phyloP scores from a whole-genome alignment of 2,888 invertebrate species.

The Malthinus seriepunctatus region DNA sequence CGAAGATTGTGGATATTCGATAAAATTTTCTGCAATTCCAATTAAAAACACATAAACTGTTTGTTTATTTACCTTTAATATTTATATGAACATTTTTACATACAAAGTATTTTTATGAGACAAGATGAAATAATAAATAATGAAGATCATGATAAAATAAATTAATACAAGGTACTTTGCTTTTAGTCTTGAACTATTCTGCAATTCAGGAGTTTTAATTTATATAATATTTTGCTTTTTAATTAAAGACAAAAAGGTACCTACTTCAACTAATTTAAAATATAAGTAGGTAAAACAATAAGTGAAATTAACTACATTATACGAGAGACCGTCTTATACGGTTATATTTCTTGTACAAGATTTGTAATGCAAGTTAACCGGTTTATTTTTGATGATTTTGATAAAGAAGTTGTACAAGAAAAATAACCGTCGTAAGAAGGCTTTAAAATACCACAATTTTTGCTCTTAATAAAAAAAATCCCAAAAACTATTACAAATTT shows the following conservation, averaged over 20 bases:
- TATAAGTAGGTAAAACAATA: conserved; percentile 19
- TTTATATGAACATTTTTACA: conserved; percentile 55
- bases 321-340: too few species aligned
- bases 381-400: too few species aligned
- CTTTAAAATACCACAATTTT: conserved; percentile 4
- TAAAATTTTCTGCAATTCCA: too few species aligned
- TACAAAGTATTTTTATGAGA: conserved; percentile 48
- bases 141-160: conserved; percentile 41
- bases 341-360: too few species aligned
- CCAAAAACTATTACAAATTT: conserved; percentile 30
- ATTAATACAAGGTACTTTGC: conserved; percentile 36
- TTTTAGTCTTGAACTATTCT: conserved; percentile 39
- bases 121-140: conserved; percentile 41
- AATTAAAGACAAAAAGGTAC: conserved; percentile 22
- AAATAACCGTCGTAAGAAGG: background rate
- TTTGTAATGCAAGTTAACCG: too few species aligned
- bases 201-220: conserved; percentile 34
- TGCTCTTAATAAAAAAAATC: background rate
- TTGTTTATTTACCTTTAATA: conserved; percentile 35
- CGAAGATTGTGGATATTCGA: too few species aligned
- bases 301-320: background rate
- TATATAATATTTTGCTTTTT: background rate
- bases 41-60: too few species aligned
- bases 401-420: conserved; percentile 6
- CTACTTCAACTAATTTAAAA: conserved; percentile 28